Evolutionary conservation across 2,888 invertebrate genomes (phyloP), one percentile per base, ranked within the genome.

Genomic region (Caenorhabditis uteleia): DNA sequence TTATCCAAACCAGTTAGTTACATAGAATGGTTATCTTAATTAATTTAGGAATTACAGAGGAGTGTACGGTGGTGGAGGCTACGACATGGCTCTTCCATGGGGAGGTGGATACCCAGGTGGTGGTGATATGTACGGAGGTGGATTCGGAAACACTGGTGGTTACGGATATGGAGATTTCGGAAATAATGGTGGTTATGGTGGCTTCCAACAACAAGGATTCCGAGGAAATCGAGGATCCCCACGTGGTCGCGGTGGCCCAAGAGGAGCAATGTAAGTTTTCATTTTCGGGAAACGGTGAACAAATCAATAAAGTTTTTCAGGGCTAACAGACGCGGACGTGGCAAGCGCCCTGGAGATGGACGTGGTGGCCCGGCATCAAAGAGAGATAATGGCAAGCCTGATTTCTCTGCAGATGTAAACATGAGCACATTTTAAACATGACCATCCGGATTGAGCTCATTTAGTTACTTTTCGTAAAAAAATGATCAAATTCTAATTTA

Each of bases 301-400:
- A 14, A 47, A 12, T 5, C 12, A 12, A 43, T 43, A 47, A 47
- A 47, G 5, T 33, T 20, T 33, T 39, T 29, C 26, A 14, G 20
- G 10, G 4, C 23, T 25, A 54, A 56, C 54, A 50, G 70, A 39
- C 55, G 68, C 8, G 70, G 78, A 18, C 68, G 77, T 10, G 74
- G 77, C 39, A 80, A 79, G 54, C 51, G 79, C 46, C 77, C 78
- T 6, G 77, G 78, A 33, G 76, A 77, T 50, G 67, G 68, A 46
- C 68, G 66, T 25, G 77, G 76, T 23, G 80, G 80, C 7, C 80
- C 80, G 20, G 77, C 77, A 7, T 71, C 78, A 25, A 80, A 80
- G 44, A 68, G 79, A 43, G 79, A 76, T 40, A 78, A 77, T 46
- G 69, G 73, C 27, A 68, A 58, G 40, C 68, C 68, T 12, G 79